Percentiles rank a stretch among this genome's conserved stretches.
These are phyloP conservation scores for Cyrtodaria siliqua DNA, from an alignment of 2,888 invertebrate genomes.

Conservation along the genomic window DNA sequence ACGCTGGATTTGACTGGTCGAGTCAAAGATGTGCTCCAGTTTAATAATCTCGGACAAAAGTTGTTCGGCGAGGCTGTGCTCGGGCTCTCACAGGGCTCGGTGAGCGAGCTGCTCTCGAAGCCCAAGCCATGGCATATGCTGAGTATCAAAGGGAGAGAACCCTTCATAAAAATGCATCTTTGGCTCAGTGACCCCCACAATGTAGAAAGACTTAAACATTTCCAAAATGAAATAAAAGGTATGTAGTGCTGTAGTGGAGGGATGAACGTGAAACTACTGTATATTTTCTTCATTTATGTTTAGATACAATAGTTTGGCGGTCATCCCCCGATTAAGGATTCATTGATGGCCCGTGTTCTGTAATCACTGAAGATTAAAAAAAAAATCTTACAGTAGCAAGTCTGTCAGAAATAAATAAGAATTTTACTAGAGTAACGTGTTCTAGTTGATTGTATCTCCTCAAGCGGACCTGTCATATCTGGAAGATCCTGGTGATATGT, in stretches of 20 bases:
- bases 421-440: too few species aligned
- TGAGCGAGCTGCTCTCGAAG: conserved; percentile 98
- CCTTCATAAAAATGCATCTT: conserved; percentile 89
- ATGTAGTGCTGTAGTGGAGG: conserved; percentile 42
- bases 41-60: conserved; percentile 99
- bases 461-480: too few species aligned
- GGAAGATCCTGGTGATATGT: too few species aligned
- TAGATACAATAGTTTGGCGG: too few species aligned
- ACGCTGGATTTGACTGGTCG: conserved; percentile 98
- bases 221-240: conserved; percentile 85
- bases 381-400: too few species aligned
- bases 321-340: too few species aligned
- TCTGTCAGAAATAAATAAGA: too few species aligned
- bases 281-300: too few species aligned
- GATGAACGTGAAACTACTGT: too few species aligned
- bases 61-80: conserved; percentile 98
- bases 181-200: conserved; percentile 99
- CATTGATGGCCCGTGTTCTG: too few species aligned
- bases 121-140: conserved; percentile 99
- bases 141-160: conserved; percentile 97
- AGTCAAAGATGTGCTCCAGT: conserved; percentile 97
- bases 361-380: too few species aligned
- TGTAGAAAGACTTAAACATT: conserved; percentile 93
- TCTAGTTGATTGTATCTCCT: too few species aligned
- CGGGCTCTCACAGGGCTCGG: conserved; percentile 96